Percentiles rank a stretch among this genome's conserved stretches.
phyloP scores from a whole-genome alignment of 2,113 vertebrate genomes.

The Siniperca knerii region DNA sequence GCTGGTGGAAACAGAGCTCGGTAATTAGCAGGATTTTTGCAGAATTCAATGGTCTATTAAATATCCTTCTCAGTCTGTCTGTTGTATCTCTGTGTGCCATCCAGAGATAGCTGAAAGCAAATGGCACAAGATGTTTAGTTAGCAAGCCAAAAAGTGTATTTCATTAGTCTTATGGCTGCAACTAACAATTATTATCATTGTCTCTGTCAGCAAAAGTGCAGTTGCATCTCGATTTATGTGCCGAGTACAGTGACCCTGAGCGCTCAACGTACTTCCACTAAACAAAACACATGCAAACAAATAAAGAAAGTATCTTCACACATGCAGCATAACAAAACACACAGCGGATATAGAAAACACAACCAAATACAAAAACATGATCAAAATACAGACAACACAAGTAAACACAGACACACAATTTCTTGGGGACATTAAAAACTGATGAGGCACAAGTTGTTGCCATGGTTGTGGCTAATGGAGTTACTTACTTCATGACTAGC shows the following conservation, averaged over 20 bases:
- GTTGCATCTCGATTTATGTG: not conserved
- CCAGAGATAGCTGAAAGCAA: constrained; percentile 23
- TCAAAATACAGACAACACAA: not conserved
- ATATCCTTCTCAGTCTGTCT: constrained; percentile 23
- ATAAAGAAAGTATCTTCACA: not conserved
- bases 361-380: too few species aligned
- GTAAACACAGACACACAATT: not conserved
- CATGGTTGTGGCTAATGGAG: not conserved
- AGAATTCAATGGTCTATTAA: constrained; percentile 53
- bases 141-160: not conserved
- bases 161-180: constrained; percentile 1
- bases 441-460: not conserved
- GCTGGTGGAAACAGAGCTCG: constrained; percentile 56
- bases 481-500: not conserved
- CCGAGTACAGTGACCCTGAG: not conserved
- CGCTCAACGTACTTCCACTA: not conserved
- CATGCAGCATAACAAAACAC: not conserved
- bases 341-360: too few species aligned
- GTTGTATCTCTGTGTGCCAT: constrained; percentile 28
- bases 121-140: not conserved
- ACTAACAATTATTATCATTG: not conserved
- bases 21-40: constrained; percentile 67
- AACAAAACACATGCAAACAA: not conserved
- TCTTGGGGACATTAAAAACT: not conserved
- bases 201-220: not conserved